Conservation (phyloP, 2,888 invertebrate species). For the Seira sanloemensis region DNA sequence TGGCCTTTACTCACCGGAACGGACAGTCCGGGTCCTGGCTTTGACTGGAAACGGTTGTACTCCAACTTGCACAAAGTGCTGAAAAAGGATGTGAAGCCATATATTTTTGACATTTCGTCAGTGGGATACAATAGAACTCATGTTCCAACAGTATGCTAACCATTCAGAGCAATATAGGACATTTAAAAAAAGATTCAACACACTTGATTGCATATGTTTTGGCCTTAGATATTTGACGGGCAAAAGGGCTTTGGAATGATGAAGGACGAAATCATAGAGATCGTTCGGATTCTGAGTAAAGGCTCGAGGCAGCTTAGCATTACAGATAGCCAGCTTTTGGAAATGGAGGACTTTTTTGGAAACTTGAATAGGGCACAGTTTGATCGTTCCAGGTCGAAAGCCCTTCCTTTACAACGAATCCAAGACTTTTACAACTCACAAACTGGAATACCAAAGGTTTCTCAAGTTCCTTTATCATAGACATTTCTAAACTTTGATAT, state of each 20-base stretch:
- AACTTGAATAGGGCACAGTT: constrained; percentile 50
- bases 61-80: constrained; percentile 33
- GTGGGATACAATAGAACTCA: constrained; percentile 47
- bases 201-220: no score
- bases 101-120: constrained; percentile 49
- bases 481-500: not conserved
- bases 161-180: no score
- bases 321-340: constrained; percentile 47
- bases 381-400: constrained; percentile 40
- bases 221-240: constrained; percentile 52
- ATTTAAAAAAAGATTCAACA: no score
- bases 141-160: constrained; percentile 40
- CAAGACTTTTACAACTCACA: constrained; percentile 55
- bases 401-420: constrained; percentile 31
- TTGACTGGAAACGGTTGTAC: constrained; percentile 44
- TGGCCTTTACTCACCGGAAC: constrained; percentile 52
- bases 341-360: constrained; percentile 59
- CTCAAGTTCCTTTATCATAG: not conserved
- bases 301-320: constrained; percentile 38
- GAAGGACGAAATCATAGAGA: constrained; percentile 53
- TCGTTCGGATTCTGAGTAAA: constrained; percentile 43
- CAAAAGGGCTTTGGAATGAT: constrained; percentile 43
- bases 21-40: constrained; percentile 37
- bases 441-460: constrained; percentile 45
- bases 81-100: constrained; percentile 39